Evolutionary conservation across 2,113 vertebrate species (phyloP).

Genomic region (Lamprotornis superbus): DNA sequence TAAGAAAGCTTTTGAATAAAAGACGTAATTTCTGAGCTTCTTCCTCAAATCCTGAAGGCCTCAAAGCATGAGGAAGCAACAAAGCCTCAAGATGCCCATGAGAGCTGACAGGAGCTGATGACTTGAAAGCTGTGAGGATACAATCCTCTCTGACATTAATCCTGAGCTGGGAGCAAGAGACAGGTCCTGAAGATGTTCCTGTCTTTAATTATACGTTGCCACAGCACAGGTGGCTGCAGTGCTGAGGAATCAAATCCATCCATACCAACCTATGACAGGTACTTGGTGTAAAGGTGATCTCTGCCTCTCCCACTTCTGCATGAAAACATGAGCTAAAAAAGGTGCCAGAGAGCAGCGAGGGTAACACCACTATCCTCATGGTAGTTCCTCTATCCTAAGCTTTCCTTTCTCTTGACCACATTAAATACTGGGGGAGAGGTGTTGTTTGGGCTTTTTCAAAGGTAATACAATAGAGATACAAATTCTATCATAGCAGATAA

Average conservation of each 20-base stretch:
- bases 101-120: neutral
- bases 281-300: neutral
- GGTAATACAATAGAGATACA: neutral
- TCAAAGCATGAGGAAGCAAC: neutral
- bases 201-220: neutral
- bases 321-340: neutral
- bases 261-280: neutral
- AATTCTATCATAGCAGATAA: neutral
- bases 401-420: neutral
- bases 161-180: neutral
- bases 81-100: neutral
- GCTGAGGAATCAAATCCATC: neutral
- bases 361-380: neutral
- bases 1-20: neutral
- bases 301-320: neutral
- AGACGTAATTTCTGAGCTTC: neutral
- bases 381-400: neutral
- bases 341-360: neutral
- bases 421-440: neutral
- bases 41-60: neutral
- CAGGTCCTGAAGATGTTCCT: neutral
- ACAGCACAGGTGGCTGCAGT: neutral
- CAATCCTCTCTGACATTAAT: conserved; percentile 37
- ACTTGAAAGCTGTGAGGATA: neutral
- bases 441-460: neutral